These are phyloP conservation scores for Corythornis madagascariensis DNA, from an alignment of 2,113 vertebrate genomes.

Conservation along the genomic window DNA sequence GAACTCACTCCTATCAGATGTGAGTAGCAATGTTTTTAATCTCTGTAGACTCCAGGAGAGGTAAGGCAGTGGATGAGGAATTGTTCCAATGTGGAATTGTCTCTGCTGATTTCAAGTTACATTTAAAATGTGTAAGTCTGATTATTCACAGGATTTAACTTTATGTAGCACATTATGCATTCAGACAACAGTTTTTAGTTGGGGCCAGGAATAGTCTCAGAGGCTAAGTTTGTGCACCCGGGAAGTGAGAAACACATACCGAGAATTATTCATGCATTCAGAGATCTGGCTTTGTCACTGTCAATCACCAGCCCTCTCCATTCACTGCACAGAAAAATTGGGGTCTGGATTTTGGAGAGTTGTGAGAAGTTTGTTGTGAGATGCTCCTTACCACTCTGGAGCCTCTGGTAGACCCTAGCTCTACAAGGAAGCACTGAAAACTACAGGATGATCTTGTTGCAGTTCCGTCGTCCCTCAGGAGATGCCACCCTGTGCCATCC, in stretches of 20 bases:
- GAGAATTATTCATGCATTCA: background rate
- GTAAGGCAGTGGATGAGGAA: background rate
- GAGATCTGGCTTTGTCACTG: constrained; percentile 12
- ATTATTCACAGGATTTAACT: background rate
- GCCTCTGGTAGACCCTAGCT: background rate
- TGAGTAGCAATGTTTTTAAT: background rate
- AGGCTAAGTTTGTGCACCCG: constrained; percentile 42
- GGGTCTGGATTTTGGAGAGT: background rate
- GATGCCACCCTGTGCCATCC: background rate
- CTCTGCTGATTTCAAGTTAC: background rate
- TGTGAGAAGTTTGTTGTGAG: background rate
- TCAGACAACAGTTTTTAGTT: background rate
- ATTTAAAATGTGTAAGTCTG: background rate
- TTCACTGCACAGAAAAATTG: background rate
- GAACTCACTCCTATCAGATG: background rate
- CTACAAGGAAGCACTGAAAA: background rate
- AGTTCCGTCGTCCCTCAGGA: background rate
- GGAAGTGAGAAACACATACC: background rate
- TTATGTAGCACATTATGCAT: background rate
- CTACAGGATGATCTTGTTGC: rapidly evolving
- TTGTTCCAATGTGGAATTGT: background rate
- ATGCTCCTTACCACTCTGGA: background rate
- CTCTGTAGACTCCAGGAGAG: background rate
- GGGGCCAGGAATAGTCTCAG: background rate
- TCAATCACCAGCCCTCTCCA: background rate